Percentiles rank a stretch among this genome's conserved stretches.
Evolutionary conservation across 2,113 vertebrate species (phyloP).

Genomic region (Neodon shergylaensis): DNA sequence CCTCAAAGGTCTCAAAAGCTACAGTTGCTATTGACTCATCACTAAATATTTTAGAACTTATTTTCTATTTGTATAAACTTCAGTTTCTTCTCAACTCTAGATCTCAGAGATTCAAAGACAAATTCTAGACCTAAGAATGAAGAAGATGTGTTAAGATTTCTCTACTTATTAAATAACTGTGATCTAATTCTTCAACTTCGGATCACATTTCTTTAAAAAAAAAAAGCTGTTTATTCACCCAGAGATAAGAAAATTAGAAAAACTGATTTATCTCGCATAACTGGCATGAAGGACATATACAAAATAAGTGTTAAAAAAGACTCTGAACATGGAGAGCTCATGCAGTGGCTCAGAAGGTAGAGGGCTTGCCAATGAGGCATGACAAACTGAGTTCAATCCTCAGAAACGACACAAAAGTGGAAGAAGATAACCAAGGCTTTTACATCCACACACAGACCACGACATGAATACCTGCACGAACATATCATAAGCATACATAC

Average conservation of each 20-base stretch:
- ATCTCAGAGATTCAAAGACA: constrained; percentile 49
- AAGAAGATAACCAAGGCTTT: not conserved
- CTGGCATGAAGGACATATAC: constrained; percentile 41
- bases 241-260: constrained; percentile 34
- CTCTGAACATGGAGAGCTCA: not conserved
- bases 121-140: constrained; percentile 30
- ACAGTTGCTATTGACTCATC: not conserved
- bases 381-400: not conserved
- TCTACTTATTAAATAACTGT: constrained; percentile 12
- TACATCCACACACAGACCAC: not conserved
- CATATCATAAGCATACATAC: not conserved
- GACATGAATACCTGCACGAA: not conserved
- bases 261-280: constrained; percentile 15
- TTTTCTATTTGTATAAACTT: constrained; percentile 50
- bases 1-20: constrained; percentile 1
- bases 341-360: not conserved
- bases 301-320: constrained; percentile 13
- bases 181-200: constrained; percentile 43
- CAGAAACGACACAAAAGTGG: not conserved
- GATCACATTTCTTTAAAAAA: not conserved
- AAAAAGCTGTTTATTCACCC: constrained; percentile 32
- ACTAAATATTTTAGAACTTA: not conserved
- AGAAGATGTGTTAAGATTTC: constrained; percentile 40
- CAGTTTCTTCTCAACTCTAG: constrained; percentile 30
- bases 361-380: not conserved